phyloP scores from a whole-genome alignment of 2,888 invertebrate species.

The Drosophila putrida region DNA sequence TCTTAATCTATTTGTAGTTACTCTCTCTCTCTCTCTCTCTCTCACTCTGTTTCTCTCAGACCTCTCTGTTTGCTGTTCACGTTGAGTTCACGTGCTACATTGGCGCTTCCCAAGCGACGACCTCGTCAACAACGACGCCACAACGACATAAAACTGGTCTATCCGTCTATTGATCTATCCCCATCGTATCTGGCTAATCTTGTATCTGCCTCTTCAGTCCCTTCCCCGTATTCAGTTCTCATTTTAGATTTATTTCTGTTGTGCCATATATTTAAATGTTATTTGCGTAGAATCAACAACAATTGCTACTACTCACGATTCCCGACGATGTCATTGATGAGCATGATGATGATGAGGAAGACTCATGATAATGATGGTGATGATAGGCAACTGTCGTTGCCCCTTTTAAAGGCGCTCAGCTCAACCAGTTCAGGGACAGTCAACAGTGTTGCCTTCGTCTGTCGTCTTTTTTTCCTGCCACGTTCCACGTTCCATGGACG shows the following conservation, averaged over 20 bases:
- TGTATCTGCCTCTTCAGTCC: background rate
- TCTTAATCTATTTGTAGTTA: slow-evolving; percentile 34
- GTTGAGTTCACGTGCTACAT: slow-evolving; percentile 73
- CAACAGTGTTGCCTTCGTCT: slow-evolving; percentile 11
- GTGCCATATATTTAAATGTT: slow-evolving; percentile 39
- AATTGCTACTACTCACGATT: slow-evolving; percentile 20
- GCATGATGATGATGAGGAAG: slow-evolving; percentile 21
- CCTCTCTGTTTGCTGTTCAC: slow-evolving; percentile 59
- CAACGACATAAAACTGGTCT: slow-evolving; percentile 51
- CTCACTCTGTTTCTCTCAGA: slow-evolving; percentile 14
- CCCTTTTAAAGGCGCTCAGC: slow-evolving; percentile 35
- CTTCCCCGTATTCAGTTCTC: background rate
- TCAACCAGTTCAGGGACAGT: slow-evolving; percentile 74
- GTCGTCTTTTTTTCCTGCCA: slow-evolving; percentile 28
- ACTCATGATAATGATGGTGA: slow-evolving; percentile 16
- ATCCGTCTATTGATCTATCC: slow-evolving; percentile 25
- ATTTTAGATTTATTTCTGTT: slow-evolving; percentile 60
- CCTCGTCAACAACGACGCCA: slow-evolving; percentile 32
- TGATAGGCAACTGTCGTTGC: slow-evolving; percentile 48
- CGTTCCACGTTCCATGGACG: slow-evolving; percentile 45
- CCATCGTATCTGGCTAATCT: slow-evolving; percentile 13
- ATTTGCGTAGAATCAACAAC: slow-evolving; percentile 14
- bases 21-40: slow-evolving; percentile 23
- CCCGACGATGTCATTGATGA: slow-evolving; percentile 8
- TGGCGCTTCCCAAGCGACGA: slow-evolving; percentile 55